A percentile compares a stretch with the other conserved stretches of the same genome.
Evolutionary conservation across 2,113 vertebrate genomes (phyloP).

Genomic region (Planiliza haematocheilus): DNA sequence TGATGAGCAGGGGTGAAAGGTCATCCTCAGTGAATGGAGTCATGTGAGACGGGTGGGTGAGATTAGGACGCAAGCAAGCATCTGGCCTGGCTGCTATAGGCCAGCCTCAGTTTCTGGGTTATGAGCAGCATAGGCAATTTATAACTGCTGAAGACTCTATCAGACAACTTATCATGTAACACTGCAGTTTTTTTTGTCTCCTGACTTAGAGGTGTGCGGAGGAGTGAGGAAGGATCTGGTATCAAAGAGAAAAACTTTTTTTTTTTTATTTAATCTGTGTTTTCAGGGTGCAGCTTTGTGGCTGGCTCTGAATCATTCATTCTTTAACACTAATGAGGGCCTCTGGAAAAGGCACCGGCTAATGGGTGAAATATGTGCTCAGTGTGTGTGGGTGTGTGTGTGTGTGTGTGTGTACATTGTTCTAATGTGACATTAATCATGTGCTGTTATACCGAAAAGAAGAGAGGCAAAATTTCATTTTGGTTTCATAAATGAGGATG

Average conservation of each 20-base stretch:
- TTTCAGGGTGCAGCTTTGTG: slow-evolving; percentile 25
- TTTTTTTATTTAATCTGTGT: slow-evolving; percentile 19
- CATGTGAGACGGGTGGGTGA: slow-evolving; percentile 57
- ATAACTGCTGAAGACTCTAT: slow-evolving; percentile 25
- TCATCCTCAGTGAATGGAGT: slow-evolving; percentile 66
- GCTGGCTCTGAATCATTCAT: slow-evolving; percentile 38
- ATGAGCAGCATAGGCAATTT: slow-evolving; percentile 50
- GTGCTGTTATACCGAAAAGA: slow-evolving; percentile 30
- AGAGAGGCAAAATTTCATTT: slow-evolving; percentile 38
- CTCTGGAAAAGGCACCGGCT: slow-evolving; percentile 18
- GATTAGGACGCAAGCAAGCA: slow-evolving; percentile 58
- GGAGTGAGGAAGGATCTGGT: slow-evolving; percentile 7
- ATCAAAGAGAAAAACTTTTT: neutral
- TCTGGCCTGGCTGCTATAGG: slow-evolving; percentile 58
- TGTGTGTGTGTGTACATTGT: slow-evolving; percentile 22
- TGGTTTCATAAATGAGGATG: slow-evolving; percentile 51
- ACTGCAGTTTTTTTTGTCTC: slow-evolving; percentile 16
- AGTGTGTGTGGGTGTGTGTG: slow-evolving; percentile 26
- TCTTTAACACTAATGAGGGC: slow-evolving; percentile 37
- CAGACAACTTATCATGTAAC: slow-evolving; percentile 33
- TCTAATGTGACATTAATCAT: slow-evolving; percentile 63
- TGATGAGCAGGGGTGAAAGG: slow-evolving; percentile 66
- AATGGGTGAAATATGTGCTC: slow-evolving; percentile 21
- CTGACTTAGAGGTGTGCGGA: slow-evolving; percentile 3
- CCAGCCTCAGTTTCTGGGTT: slow-evolving; percentile 60